phyloP scores from a whole-genome alignment of 2,797 vertebrate species.

The Xiphophorus birchmanni region DNA sequence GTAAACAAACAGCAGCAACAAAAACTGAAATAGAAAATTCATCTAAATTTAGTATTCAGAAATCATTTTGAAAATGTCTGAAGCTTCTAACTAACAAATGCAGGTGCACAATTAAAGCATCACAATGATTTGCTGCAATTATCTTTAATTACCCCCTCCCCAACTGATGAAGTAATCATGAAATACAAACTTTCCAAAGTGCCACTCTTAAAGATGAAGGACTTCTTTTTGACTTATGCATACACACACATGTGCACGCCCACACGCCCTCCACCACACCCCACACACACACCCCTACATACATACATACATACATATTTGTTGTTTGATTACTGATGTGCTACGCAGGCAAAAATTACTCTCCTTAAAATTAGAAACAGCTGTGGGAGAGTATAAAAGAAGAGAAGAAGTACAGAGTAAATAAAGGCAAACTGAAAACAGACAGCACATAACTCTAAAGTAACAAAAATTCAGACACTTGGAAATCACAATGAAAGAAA shows the following conservation, averaged over 20 bases:
- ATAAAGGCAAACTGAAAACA: neutral
- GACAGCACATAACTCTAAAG: neutral
- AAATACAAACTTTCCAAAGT: constrained; percentile 66
- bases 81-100: constrained; percentile 44
- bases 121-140: constrained; percentile 69
- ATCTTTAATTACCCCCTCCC: constrained; percentile 71
- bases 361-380: neutral
- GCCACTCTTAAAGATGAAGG: constrained; percentile 46
- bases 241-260: neutral
- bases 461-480: neutral
- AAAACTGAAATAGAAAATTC: constrained; percentile 21
- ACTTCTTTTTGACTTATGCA: constrained; percentile 22
- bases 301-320: neutral
- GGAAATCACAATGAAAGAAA: neutral
- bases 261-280: accelerated
- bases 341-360: neutral
- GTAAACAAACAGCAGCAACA: constrained; percentile 4
- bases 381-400: neutral
- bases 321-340: neutral
- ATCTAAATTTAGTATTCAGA: constrained; percentile 13
- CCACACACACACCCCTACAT: neutral
- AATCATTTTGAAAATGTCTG: constrained; percentile 17
- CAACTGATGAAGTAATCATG: constrained; percentile 65
- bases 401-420: neutral
- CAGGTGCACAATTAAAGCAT: constrained; percentile 75